Evolutionary conservation across 2,113 vertebrate genomes (phyloP), one percentile per base, ranked within the genome.

Genomic region (Verasper variegatus): DNA sequence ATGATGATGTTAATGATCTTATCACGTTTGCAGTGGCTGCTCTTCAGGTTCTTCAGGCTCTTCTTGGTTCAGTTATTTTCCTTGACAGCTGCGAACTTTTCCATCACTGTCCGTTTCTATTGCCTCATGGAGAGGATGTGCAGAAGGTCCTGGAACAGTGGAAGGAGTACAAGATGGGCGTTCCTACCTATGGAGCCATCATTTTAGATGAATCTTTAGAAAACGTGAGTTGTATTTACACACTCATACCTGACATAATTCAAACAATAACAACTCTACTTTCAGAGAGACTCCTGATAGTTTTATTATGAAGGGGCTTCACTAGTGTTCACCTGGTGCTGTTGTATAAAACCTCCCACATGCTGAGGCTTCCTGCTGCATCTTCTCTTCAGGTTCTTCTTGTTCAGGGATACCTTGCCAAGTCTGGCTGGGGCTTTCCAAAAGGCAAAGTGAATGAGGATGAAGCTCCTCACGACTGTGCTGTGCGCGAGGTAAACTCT

Each of bases 141-240:
- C 97, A 98, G 83, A 98, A 97, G 62, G 95, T 99, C 91, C 94
- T 99, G 62, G 97, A 99, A 21, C 95, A 98, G 72, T 99, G 97
- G 98, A 99, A 99, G 91, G 98, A 99, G 88, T 99, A 99, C 82
- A 99, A 99, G 95, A 98, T 99, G 97, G 98, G 98, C 74, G 98
- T 99, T 18, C 98, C 98, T 21, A 99, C 98, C 1, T 99, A 98
- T 75, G 98, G 98, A 88, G 98, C 97, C 49, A 99, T 99, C 92
- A 99, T 99, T 92, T 94, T 99, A 0, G 97, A 99, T 91, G 97
- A 99, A 88, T 95, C 95, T 10, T 94, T 97, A 84, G 97, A 99
- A 94, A 96, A 96, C 88, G 97, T 97, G 91, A 96, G 97, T 93
- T 54, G 8, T 17, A 51, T 54, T 54, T n/a, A 18, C 49, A 4